phyloP scores from a whole-genome alignment of 2,797 vertebrate genomes.

The Thamnophis elegans region DNA sequence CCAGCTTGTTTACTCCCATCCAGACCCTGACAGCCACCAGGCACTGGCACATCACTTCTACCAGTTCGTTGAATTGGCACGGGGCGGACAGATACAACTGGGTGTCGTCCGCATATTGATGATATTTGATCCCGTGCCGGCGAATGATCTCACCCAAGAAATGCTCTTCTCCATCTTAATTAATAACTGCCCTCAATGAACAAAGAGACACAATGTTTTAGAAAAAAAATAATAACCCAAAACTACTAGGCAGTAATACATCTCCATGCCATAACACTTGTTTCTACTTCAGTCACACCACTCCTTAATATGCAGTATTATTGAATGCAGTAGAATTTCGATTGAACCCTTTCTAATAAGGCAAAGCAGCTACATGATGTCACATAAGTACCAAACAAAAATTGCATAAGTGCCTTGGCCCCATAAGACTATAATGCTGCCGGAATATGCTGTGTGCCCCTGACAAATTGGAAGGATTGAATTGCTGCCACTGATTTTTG shows the following conservation, averaged over 20 bases:
- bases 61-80: no score
- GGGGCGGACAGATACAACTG: no score
- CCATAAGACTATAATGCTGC: background rate
- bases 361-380: background rate
- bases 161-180: background rate
- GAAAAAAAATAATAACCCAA: background rate
- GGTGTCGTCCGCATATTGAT: no score
- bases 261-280: background rate
- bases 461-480: background rate
- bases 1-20: no score
- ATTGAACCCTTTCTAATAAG: background rate
- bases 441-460: background rate
- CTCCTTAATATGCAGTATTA: background rate
- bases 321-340: background rate
- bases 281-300: background rate
- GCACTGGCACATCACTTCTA: no score
- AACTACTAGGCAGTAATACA: background rate
- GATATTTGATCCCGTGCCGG: no score
- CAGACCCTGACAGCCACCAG: no score
- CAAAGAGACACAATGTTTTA: background rate
- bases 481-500: background rate
- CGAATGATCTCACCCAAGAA: no score
- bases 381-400: background rate
- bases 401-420: background rate
- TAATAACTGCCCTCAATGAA: background rate